Evolutionary conservation across 2,113 vertebrate genomes (phyloP).

Genomic region (Xiphophorus maculatus): DNA sequence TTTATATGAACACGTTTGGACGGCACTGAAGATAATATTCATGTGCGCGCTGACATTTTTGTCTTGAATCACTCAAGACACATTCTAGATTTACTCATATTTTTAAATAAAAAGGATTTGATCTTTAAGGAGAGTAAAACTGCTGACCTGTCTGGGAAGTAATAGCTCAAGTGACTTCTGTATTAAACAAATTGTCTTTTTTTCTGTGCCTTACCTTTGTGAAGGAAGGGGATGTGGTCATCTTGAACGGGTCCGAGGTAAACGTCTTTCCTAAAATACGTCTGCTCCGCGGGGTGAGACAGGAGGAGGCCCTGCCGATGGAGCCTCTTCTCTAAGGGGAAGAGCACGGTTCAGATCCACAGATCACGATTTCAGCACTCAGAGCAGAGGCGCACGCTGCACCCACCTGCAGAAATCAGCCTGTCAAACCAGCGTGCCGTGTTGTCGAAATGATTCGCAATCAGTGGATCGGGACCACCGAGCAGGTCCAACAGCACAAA

Average conservation of each 20-base stretch:
- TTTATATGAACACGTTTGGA: no score
- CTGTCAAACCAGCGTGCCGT: slow-evolving; percentile 88
- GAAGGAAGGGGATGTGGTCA: slow-evolving; percentile 90
- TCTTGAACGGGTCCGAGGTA: slow-evolving; percentile 86
- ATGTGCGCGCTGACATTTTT: no score
- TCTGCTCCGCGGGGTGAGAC: slow-evolving; percentile 80
- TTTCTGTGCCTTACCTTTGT: slow-evolving; percentile 73
- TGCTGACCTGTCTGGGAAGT: no score
- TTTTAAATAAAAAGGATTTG: neutral
- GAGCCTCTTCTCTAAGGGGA: slow-evolving; percentile 84
- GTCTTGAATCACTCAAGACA: no score
- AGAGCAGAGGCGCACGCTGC: accelerated
- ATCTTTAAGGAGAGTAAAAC: no score
- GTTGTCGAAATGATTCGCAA: slow-evolving; percentile 89
- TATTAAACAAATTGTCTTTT: no score
- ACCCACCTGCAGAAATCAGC: slow-evolving; percentile 83
- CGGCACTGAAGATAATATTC: no score
- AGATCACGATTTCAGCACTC: neutral
- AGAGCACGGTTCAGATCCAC: neutral
- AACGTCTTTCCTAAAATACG: slow-evolving; percentile 85
- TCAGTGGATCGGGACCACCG: slow-evolving; percentile 82
- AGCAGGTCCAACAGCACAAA: slow-evolving; percentile 90
- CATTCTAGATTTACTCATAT: neutral
- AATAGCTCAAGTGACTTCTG: no score
- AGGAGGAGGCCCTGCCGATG: slow-evolving; percentile 83